Evolutionary conservation across 2,888 invertebrate genomes (phyloP).

Genomic region (Morpho helenor): DNA sequence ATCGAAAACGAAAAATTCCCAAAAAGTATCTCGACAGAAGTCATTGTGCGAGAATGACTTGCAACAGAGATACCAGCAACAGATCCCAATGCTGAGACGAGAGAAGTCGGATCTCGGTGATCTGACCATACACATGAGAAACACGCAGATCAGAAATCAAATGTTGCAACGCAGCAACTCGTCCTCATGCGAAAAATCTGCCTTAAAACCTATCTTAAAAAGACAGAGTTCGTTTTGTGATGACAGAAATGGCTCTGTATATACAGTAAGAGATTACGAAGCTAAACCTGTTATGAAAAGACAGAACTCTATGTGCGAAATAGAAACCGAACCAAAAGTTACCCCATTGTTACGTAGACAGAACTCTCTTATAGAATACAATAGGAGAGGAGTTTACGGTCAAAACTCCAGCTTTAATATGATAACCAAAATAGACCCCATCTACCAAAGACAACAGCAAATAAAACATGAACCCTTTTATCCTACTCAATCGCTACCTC

Average conservation of each 20-base stretch:
- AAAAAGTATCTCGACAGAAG: constrained; percentile 73
- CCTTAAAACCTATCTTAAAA: constrained; percentile 69
- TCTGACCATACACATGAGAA: constrained; percentile 64
- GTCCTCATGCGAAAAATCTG: constrained; percentile 70
- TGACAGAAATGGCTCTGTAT: constrained; percentile 66
- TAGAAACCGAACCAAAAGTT: constrained; percentile 77
- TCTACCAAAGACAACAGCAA: constrained; percentile 76
- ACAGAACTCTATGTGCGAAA: constrained; percentile 75
- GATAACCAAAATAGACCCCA: constrained; percentile 78
- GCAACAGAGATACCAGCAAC: constrained; percentile 58
- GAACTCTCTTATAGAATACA: constrained; percentile 75
- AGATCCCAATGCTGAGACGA: constrained; percentile 62
- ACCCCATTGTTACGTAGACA: constrained; percentile 74
- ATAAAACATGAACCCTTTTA: constrained; percentile 72
- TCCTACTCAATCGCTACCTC: constrained; percentile 73
- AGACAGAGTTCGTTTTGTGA: constrained; percentile 74
- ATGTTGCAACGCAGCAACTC: constrained; percentile 74
- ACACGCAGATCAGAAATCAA: constrained; percentile 66
- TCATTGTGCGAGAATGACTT: constrained; percentile 72
- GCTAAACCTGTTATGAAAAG: constrained; percentile 65
- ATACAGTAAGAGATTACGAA: constrained; percentile 70
- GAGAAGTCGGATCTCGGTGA: constrained; percentile 72
- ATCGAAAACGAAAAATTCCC: constrained; percentile 71
- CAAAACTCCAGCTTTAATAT: constrained; percentile 72
- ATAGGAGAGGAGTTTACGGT: constrained; percentile 68